These are phyloP conservation scores for Cottoperca gobio DNA, from an alignment of 2,797 vertebrate species.

Conservation along the genomic window DNA sequence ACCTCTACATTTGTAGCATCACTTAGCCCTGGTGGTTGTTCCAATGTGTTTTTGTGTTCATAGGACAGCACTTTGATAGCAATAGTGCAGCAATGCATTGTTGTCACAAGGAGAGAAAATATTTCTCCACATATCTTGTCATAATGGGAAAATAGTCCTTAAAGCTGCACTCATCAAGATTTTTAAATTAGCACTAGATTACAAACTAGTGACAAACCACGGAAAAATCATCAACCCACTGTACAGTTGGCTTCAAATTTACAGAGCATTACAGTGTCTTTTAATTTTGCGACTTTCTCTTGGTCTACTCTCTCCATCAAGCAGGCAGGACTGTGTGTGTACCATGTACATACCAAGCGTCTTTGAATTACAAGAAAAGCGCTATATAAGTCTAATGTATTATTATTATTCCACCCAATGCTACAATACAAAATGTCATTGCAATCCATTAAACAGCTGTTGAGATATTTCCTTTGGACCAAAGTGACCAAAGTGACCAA, in stretches of 20 bases:
- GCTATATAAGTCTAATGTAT: too few relatives aligned
- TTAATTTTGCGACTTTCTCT: not conserved
- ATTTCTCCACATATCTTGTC: not conserved
- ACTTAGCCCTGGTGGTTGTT: not conserved
- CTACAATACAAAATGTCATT: not conserved
- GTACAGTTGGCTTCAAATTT: not conserved
- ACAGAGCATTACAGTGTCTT: not conserved
- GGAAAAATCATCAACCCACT: not conserved
- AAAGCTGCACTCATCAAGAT: not conserved
- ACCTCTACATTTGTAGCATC: not conserved
- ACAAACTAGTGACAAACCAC: not conserved
- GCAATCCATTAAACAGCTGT: not conserved
- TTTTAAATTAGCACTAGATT: too few relatives aligned
- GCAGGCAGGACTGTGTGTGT: not conserved
- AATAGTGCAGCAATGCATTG: not conserved
- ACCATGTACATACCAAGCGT: too few relatives aligned
- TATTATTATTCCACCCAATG: not conserved
- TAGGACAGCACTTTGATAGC: not conserved
- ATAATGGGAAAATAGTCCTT: not conserved
- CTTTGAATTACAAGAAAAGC: too few relatives aligned
- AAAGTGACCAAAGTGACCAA: not conserved
- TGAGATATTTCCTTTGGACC: conserved; percentile 3
- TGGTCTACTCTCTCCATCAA: not conserved
- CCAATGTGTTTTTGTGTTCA: not conserved
- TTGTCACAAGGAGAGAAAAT: not conserved